Evolutionary conservation across 2,888 invertebrate species (phyloP).

Genomic region (Agriopis aurantiaria): DNA sequence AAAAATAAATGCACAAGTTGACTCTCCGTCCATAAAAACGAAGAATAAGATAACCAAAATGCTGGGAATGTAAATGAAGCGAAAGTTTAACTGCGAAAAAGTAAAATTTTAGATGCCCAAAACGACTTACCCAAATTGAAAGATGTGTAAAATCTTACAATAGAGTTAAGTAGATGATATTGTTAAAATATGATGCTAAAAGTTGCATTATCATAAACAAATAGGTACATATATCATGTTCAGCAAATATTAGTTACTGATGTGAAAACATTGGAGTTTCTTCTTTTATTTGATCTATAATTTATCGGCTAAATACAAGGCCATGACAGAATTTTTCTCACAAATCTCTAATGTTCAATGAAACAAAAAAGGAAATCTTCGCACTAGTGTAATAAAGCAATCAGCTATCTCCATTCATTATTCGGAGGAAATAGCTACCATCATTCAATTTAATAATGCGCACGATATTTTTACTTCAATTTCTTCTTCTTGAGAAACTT

Average conservation of each 20-base stretch:
- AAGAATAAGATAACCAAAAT: conserved; percentile 39
- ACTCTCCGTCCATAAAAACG: conserved; percentile 34
- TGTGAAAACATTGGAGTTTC: neutral
- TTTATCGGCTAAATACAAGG: neutral
- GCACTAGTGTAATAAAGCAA: conserved; percentile 38
- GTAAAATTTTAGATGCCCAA: conserved; percentile 36
- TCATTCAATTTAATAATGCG: conserved; percentile 66
- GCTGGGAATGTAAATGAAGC: conserved; percentile 49
- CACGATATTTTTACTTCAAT: conserved; percentile 45
- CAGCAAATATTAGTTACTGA: neutral
- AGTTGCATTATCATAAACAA: neutral
- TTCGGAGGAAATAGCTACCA: conserved; percentile 56
- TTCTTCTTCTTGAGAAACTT: conserved; percentile 53
- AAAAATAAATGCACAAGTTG: conserved; percentile 46
- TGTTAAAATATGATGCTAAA: neutral
- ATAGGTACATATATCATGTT: neutral
- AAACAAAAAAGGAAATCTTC: conserved; percentile 36
- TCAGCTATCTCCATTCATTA: conserved; percentile 43
- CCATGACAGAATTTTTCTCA: conserved; percentile 27
- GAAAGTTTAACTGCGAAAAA: conserved; percentile 43
- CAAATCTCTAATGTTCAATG: conserved; percentile 32
- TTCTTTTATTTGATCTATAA: conserved; percentile 2
- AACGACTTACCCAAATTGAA: conserved; percentile 35
- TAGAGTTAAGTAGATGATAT: neutral
- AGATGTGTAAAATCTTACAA: conserved; percentile 18